Conservation (phyloP, 2,113 vertebrate genomes). For the Scalopus aquaticus region DNA sequence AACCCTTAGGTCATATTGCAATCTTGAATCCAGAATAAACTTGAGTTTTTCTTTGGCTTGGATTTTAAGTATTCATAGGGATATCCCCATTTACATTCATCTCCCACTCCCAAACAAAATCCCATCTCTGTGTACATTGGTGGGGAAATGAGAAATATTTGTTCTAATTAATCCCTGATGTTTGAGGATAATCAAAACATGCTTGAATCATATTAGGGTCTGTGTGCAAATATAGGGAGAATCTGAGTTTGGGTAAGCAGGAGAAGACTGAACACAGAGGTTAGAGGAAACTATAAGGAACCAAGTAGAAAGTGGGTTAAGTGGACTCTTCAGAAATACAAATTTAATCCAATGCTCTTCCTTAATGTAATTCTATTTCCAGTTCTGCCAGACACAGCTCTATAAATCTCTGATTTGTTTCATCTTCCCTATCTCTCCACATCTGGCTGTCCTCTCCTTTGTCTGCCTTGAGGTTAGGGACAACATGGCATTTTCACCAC, state of each 20-base stretch:
- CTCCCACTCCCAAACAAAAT: not conserved
- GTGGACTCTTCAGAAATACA: not conserved
- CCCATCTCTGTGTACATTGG: not conserved
- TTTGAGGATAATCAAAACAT: not conserved
- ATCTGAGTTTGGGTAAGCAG: not conserved
- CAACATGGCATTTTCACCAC: not conserved
- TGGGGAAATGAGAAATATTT: conserved; percentile 28
- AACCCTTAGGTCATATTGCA: not conserved
- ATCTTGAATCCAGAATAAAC: not conserved
- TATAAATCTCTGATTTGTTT: not conserved
- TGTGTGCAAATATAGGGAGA: not conserved
- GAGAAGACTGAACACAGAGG: not conserved
- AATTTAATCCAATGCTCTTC: not conserved
- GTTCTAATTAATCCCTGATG: not conserved
- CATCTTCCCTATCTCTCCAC: not conserved
- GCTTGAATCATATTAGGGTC: not conserved
- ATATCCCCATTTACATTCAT: not conserved
- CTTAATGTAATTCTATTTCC: not conserved
- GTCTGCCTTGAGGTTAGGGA: not conserved
- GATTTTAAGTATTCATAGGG: not conserved
- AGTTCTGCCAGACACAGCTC: not conserved
- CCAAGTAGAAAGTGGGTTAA: not conserved
- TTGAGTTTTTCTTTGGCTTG: not conserved
- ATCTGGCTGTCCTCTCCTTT: not conserved
- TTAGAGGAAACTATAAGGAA: not conserved